These are phyloP conservation scores for Pica pica DNA, from an alignment of 2,113 vertebrate species.

Conservation along the genomic window DNA sequence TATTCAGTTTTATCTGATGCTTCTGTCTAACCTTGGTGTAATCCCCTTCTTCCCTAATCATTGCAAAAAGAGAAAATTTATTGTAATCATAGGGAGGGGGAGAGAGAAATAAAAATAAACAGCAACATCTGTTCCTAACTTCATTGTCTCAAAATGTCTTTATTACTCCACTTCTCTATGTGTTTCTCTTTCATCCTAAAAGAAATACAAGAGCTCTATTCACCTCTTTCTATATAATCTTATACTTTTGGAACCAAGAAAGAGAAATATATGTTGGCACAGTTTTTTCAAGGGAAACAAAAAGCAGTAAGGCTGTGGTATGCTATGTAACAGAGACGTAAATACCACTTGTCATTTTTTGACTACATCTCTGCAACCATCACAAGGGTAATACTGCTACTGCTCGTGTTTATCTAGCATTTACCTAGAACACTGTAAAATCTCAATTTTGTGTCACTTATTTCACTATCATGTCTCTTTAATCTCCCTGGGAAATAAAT, in stretches of 20 bases:
- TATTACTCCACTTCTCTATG: background rate
- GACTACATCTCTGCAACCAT: background rate
- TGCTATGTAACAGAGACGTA: background rate
- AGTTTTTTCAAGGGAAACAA: background rate
- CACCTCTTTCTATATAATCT: background rate
- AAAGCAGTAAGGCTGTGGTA: background rate
- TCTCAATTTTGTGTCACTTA: background rate
- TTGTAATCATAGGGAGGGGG: background rate
- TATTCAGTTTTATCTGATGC: background rate
- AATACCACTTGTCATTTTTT: background rate
- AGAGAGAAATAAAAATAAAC: conserved; percentile 20
- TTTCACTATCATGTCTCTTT: background rate
- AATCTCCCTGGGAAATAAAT: background rate
- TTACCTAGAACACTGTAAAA: background rate
- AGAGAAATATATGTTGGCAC: background rate
- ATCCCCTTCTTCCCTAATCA: background rate
- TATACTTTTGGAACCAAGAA: background rate
- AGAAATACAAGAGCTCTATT: background rate
- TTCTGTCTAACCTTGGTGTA: conserved; percentile 16
- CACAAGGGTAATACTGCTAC: background rate
- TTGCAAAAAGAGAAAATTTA: background rate
- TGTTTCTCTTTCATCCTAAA: background rate
- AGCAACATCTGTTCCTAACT: background rate
- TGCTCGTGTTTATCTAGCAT: background rate
- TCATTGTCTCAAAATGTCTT: background rate